phyloP scores from a whole-genome alignment of 2,797 vertebrate genomes.

The Catamblyrhynchus diadema region DNA sequence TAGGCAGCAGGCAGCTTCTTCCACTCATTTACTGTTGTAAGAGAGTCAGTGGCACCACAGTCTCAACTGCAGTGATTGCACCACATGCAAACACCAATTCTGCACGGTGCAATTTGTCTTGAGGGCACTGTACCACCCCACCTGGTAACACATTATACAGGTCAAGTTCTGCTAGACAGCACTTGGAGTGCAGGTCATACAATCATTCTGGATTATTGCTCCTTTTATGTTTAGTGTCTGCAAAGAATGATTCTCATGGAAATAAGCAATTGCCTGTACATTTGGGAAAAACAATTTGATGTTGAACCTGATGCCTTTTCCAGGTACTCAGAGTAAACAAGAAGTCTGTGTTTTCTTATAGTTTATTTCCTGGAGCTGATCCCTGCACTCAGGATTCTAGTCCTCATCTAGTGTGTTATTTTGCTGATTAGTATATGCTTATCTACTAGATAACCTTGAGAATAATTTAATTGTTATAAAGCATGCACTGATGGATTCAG shows the following conservation, averaged over 20 bases:
- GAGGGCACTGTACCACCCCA: background rate
- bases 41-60: background rate
- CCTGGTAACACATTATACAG: background rate
- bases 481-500: background rate
- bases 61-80: background rate
- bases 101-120: background rate
- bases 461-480: background rate
- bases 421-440: background rate
- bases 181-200: background rate
- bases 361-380: rapidly evolving
- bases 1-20: background rate
- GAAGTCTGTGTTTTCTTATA: background rate
- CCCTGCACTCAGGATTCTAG: background rate
- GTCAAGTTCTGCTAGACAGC: background rate
- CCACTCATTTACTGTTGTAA: background rate
- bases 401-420: background rate
- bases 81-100: background rate
- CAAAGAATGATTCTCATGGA: background rate
- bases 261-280: background rate
- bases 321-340: background rate
- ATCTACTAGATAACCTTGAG: background rate
- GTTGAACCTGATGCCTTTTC: background rate
- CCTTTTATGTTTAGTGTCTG: background rate
- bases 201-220: background rate
- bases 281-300: background rate